phyloP scores from a whole-genome alignment of 1,140 invertebrate species.

The Bombus sibiricus region DNA sequence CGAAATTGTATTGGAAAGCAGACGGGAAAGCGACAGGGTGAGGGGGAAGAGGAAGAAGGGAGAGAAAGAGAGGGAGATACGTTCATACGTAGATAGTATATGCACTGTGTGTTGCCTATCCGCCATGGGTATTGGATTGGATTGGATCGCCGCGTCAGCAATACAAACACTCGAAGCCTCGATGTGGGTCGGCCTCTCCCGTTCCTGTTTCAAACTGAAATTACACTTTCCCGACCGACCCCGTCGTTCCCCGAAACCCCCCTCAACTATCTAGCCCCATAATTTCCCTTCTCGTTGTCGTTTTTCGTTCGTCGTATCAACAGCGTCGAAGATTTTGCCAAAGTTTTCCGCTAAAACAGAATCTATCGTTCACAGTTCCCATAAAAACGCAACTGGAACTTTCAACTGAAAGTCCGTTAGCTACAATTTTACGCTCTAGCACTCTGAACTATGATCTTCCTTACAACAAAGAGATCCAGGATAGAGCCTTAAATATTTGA shows the following conservation, averaged over 20 bases:
- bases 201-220: constrained; percentile 82
- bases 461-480: no score
- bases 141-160: constrained; percentile 83
- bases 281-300: constrained; percentile 25
- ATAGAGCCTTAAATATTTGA: no score
- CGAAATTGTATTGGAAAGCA: constrained; percentile 61
- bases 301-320: constrained; percentile 61
- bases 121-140: constrained; percentile 79
- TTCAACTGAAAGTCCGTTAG: no score
- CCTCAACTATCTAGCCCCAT: constrained; percentile 28
- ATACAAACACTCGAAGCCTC: constrained; percentile 81
- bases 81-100: constrained; percentile 55
- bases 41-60: not conserved
- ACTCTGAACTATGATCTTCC: no score
- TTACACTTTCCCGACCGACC: constrained; percentile 80
- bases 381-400: no score
- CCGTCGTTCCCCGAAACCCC: constrained; percentile 44
- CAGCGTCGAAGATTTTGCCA: not conserved
- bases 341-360: not conserved
- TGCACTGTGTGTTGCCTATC: constrained; percentile 65
- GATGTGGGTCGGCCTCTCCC: constrained; percentile 76
- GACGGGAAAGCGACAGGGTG: not conserved
- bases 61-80: constrained; percentile 33
- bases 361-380: not conserved
- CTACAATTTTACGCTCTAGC: no score